Conservation (phyloP, 2,113 vertebrate species). For the Columbina picui region DNA sequence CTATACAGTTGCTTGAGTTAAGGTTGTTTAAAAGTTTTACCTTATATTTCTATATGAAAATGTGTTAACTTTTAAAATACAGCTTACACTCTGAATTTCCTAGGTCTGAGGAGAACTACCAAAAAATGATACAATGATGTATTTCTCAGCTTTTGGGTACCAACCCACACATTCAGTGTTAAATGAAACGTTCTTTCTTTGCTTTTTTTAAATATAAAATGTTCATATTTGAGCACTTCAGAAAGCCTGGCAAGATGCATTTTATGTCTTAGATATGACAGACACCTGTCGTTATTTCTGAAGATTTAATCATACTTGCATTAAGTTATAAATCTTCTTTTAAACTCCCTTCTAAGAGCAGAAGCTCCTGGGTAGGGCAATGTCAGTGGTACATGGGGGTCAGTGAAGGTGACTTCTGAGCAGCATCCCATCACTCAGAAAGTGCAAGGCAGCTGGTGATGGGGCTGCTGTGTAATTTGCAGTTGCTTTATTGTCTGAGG, state of each 20-base stretch:
- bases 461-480: neutral
- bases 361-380: neutral
- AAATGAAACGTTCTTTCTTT: neutral
- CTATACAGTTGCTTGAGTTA: neutral
- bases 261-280: neutral
- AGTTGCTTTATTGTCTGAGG: neutral
- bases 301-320: neutral
- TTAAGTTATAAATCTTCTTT: neutral
- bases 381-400: rapidly evolving
- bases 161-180: neutral
- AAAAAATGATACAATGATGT: neutral
- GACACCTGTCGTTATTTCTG: neutral
- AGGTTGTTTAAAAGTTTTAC: neutral
- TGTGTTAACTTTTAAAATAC: neutral
- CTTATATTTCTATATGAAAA: neutral
- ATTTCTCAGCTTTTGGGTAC: neutral
- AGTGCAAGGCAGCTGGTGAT: neutral
- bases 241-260: neutral
- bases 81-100: neutral
- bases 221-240: neutral
- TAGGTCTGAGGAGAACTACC: neutral
- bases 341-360: neutral
- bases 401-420: neutral
- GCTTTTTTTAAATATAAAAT: neutral
- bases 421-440: rapidly evolving